Conservation (phyloP, 1,140 invertebrate genomes). For the Philaenus spumarius region DNA sequence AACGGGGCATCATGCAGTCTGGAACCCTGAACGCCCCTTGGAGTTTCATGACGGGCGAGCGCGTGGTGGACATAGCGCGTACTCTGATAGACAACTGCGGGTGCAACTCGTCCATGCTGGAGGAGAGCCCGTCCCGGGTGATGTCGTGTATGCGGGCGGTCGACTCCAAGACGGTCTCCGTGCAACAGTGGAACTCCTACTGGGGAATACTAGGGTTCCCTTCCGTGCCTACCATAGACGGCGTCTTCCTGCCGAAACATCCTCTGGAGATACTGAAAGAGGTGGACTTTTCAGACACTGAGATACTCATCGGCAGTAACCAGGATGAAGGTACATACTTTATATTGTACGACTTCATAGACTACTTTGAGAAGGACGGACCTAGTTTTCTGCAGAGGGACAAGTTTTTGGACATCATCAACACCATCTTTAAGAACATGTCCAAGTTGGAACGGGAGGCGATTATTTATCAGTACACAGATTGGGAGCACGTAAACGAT, state of each 20-base stretch:
- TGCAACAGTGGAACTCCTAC: conserved; percentile 87
- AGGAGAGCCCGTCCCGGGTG: conserved; percentile 53
- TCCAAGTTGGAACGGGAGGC: conserved; percentile 19
- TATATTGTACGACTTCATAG: conserved; percentile 84
- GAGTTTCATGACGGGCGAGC: conserved; percentile 78
- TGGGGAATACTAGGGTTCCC: conserved; percentile 81
- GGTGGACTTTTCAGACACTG: conserved; percentile 72
- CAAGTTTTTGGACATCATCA: conserved; percentile 78
- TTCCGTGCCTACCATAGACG: conserved; percentile 81
- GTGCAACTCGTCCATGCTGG: conserved; percentile 68
- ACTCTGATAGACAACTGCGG: conserved; percentile 72
- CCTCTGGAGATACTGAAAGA: conserved; percentile 73
- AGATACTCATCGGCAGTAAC: conserved; percentile 81
- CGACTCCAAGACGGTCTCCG: conserved; percentile 75
- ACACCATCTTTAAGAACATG: conserved; percentile 78
- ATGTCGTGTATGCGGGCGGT: conserved; percentile 82
- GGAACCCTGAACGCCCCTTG: conserved; percentile 83
- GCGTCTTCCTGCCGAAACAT: conserved; percentile 73
- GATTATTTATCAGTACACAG: conserved; percentile 62
- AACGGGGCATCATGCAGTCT: conserved; percentile 76
- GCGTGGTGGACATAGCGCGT: conserved; percentile 67
- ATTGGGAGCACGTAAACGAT: conserved; percentile 80
- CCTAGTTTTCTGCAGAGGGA: conserved; percentile 70
- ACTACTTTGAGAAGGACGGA: conserved; percentile 80
- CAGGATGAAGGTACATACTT: conserved; percentile 91